Conservation (phyloP, 2,113 vertebrate species). For the Eretmochelys imbricata region DNA sequence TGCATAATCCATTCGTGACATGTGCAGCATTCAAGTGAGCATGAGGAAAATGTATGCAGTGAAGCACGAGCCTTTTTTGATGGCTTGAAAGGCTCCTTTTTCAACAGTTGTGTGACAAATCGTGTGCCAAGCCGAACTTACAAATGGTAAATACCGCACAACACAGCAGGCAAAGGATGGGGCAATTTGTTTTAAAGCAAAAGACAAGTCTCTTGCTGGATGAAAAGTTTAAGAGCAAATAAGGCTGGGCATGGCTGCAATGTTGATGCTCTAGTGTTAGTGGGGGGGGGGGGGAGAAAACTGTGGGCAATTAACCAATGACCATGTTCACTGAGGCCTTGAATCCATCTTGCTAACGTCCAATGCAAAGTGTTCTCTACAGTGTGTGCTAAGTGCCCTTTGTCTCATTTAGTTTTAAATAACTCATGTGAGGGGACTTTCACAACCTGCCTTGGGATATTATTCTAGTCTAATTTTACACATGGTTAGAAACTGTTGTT, state of each 20-base stretch:
- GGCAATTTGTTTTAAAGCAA: neutral
- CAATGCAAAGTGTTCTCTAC: neutral
- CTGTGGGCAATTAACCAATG: neutral
- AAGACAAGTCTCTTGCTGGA: neutral
- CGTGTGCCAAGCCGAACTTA: neutral
- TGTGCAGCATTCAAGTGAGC: neutral
- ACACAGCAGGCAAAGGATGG: neutral
- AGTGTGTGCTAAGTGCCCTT: neutral
- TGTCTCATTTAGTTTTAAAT: neutral
- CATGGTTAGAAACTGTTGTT: no score
- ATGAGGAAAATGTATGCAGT: neutral
- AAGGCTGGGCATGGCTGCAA: neutral
- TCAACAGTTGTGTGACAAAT: neutral
- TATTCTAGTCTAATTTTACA: neutral
- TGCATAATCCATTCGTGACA: neutral
- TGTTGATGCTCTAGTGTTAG: neutral
- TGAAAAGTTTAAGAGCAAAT: neutral
- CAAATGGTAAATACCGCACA: neutral
- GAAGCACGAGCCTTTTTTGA: neutral
- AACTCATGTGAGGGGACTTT: neutral
- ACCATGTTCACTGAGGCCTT: neutral
- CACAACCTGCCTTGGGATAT: neutral
- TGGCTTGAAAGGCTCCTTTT: neutral
- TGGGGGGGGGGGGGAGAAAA: neutral
- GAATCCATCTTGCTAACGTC: neutral